phyloP scores from a whole-genome alignment of 2,797 vertebrate genomes.

The Pygocentrus nattereri region DNA sequence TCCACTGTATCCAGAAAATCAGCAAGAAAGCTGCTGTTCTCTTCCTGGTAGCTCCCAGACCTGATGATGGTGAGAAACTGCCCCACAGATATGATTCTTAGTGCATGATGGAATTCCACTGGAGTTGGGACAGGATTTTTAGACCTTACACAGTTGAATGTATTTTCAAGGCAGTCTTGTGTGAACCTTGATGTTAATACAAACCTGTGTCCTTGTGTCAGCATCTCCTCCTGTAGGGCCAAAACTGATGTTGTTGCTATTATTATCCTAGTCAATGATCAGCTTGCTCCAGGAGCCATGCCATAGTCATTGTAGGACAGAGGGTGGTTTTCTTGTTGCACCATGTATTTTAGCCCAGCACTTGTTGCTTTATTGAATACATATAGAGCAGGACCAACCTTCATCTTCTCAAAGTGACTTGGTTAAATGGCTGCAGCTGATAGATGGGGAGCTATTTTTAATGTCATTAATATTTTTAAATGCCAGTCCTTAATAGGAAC shows the following conservation, averaged over 20 bases:
- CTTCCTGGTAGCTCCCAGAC: slow-evolving; percentile 42
- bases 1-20: slow-evolving; percentile 31
- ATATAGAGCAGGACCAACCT: not conserved
- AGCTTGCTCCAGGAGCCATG: slow-evolving; percentile 31
- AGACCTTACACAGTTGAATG: slow-evolving; percentile 29
- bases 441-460: slow-evolving; percentile 48
- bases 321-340: slow-evolving; percentile 25
- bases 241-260: not conserved
- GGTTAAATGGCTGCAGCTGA: not conserved
- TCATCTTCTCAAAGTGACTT: slow-evolving; percentile 38
- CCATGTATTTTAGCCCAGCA: slow-evolving; percentile 45
- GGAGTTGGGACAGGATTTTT: slow-evolving; percentile 25
- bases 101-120: slow-evolving; percentile 30
- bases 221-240: slow-evolving; percentile 21
- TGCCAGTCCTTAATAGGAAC: slow-evolving; percentile 40
- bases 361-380: slow-evolving; percentile 26
- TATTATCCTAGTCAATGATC: slow-evolving; percentile 10
- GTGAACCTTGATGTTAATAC: slow-evolving; percentile 17
- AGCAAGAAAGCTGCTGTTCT: slow-evolving; percentile 33
- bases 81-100: slow-evolving; percentile 27
- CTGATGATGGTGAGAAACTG: slow-evolving; percentile 35
- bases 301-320: slow-evolving; percentile 4
- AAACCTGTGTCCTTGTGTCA: slow-evolving; percentile 1
- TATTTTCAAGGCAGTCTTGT: slow-evolving; percentile 34
- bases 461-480: too few relatives aligned